phyloP scores from a whole-genome alignment of 1,140 invertebrate species.

The Euwallacea fornicatus region DNA sequence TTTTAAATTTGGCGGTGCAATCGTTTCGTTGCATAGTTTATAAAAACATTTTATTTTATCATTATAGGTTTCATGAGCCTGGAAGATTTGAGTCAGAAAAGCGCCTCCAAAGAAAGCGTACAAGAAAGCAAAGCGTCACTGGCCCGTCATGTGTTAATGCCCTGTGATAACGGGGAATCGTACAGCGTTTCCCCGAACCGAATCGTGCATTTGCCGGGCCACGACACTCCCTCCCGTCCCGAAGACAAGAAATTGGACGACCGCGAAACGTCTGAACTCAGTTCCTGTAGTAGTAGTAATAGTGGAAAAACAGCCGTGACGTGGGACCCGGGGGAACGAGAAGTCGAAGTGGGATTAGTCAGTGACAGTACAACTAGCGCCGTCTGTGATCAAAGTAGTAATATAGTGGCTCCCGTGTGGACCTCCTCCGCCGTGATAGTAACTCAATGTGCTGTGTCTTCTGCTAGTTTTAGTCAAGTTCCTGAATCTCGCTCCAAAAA shows the following conservation, averaged over 20 bases:
- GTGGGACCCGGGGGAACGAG: constrained; percentile 64
- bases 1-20: too few relatives aligned
- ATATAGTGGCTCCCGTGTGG: constrained; percentile 53
- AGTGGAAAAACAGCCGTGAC: constrained; percentile 41
- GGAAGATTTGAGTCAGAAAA: constrained; percentile 62
- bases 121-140: constrained; percentile 47
- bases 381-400: constrained; percentile 53
- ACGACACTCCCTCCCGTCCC: constrained; percentile 21
- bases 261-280: constrained; percentile 38
- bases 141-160: constrained; percentile 75
- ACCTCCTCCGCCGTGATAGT: constrained; percentile 46
- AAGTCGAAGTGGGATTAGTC: not conserved
- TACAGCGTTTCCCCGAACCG: constrained; percentile 89
- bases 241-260: constrained; percentile 16
- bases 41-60: constrained; percentile 41
- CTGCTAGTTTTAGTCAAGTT: constrained; percentile 43
- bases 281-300: constrained; percentile 37
- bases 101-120: constrained; percentile 43
- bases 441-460: constrained; percentile 42
- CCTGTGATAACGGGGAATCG: constrained; percentile 78
- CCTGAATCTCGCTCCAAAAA: constrained; percentile 45
- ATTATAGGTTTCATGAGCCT: constrained; percentile 61
- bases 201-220: constrained; percentile 70
- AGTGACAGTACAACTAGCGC: constrained; percentile 44
- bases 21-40: too few relatives aligned